These are phyloP conservation scores for Melanotaenia trifasciata DNA, from an alignment of 2,797 vertebrate genomes.

Conservation along the genomic window DNA sequence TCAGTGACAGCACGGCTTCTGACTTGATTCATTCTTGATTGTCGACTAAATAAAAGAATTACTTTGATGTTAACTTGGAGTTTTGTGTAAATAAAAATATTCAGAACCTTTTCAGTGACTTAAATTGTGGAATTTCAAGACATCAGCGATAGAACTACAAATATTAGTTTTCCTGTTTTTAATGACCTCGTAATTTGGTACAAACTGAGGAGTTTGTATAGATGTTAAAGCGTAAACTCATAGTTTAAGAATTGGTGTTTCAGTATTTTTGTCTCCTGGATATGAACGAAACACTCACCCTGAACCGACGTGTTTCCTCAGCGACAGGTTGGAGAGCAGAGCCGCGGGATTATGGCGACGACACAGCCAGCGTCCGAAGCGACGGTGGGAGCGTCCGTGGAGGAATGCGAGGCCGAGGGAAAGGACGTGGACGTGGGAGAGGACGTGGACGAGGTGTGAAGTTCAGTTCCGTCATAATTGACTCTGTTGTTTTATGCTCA, in stretches of 20 bases:
- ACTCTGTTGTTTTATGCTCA: too few relatives aligned
- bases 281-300: too few relatives aligned
- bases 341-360: constrained; percentile 87
- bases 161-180: too few relatives aligned
- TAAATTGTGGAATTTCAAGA: too few relatives aligned
- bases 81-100: not conserved
- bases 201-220: not conserved
- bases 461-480: too few relatives aligned
- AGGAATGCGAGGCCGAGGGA: constrained; percentile 86
- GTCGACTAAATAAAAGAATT: not conserved
- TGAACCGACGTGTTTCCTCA: not conserved
- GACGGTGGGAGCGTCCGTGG: constrained; percentile 84
- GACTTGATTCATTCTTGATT: not conserved
- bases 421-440: constrained; percentile 90
- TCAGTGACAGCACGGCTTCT: constrained; percentile 20
- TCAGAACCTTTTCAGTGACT: not conserved
- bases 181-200: not conserved
- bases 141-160: too few relatives aligned
- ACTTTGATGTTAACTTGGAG: not conserved
- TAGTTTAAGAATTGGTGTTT: not conserved
- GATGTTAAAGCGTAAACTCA: not conserved
- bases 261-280: not conserved
- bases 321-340: constrained; percentile 89
- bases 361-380: constrained; percentile 85
- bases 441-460: constrained; percentile 88